These are phyloP conservation scores for Leptinotarsa haldemani DNA, from an alignment of 2,888 invertebrate species.

Conservation along the genomic window DNA sequence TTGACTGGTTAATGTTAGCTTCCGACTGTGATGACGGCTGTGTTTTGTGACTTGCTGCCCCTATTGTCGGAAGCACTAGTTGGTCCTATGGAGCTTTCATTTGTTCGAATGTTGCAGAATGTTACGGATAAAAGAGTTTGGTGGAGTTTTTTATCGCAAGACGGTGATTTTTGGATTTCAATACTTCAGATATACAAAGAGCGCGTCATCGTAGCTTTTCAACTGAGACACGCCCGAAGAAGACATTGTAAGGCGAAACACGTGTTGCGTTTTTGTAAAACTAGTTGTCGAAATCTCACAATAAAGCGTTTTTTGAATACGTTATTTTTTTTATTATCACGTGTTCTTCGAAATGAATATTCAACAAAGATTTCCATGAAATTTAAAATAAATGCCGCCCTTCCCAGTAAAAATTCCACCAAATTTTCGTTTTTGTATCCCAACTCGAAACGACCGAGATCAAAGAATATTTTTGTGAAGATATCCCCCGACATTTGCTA, in stretches of 20 bases:
- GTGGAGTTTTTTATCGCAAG: neutral
- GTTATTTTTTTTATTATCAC: too few relatives aligned
- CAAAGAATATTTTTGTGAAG: neutral
- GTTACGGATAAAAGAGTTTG: conserved; percentile 3
- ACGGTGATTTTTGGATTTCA: neutral
- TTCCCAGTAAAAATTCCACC: too few relatives aligned
- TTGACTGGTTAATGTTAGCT: conserved; percentile 57
- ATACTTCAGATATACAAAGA: too few relatives aligned
- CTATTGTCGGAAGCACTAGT: conserved; percentile 30
- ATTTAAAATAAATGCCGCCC: too few relatives aligned
- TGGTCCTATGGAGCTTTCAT: conserved; percentile 11
- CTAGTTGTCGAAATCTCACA: too few relatives aligned
- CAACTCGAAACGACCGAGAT: neutral
- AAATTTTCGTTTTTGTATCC: neutral
- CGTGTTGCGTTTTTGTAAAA: too few relatives aligned
- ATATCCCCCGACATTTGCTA: neutral
- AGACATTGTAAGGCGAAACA: too few relatives aligned
- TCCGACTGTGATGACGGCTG: conserved; percentile 47
- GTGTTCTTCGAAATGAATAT: too few relatives aligned
- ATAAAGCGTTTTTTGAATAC: too few relatives aligned
- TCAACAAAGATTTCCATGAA: too few relatives aligned
- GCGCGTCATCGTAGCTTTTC: too few relatives aligned
- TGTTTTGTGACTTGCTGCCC: conserved; percentile 46
- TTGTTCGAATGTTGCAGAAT: conserved; percentile 7
- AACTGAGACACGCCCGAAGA: too few relatives aligned